phyloP scores from a whole-genome alignment of 2,888 invertebrate species.

The Euphydryas editha region DNA sequence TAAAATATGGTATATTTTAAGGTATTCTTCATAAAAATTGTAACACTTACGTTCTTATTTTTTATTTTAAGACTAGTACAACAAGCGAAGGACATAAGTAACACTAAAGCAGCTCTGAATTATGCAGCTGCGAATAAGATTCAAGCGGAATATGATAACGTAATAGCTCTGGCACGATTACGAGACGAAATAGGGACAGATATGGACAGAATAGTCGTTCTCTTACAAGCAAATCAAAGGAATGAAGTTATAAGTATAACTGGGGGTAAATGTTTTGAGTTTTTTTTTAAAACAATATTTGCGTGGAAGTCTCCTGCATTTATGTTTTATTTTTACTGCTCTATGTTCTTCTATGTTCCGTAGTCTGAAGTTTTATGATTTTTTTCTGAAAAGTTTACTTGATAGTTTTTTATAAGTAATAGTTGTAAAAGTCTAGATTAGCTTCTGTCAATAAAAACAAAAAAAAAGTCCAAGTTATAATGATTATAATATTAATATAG shows the following conservation, averaged over 20 bases:
- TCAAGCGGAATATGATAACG: conserved; percentile 91
- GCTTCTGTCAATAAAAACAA: too few species aligned
- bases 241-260: conserved; percentile 35
- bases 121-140: conserved; percentile 90
- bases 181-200: conserved; percentile 90
- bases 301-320: too few species aligned
- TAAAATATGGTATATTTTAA: background rate
- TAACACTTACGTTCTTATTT: background rate
- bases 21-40: too few species aligned
- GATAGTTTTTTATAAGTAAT: too few species aligned
- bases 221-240: conserved; percentile 86
- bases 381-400: too few species aligned
- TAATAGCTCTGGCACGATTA: conserved; percentile 90
- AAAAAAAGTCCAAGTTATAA: too few species aligned
- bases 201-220: conserved; percentile 88
- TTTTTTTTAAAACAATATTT: background rate
- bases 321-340: too few species aligned
- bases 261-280: conserved; percentile 38
- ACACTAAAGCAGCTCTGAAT: conserved; percentile 66
- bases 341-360: too few species aligned
- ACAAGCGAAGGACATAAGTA: conserved; percentile 90
- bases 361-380: too few species aligned
- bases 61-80: conserved; percentile 86
- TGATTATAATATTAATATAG: too few species aligned
- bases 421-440: too few species aligned